Evolutionary conservation across 2,888 invertebrate species (phyloP), one percentile per base, ranked within the genome.

Genomic region (Cantharis nigra): DNA sequence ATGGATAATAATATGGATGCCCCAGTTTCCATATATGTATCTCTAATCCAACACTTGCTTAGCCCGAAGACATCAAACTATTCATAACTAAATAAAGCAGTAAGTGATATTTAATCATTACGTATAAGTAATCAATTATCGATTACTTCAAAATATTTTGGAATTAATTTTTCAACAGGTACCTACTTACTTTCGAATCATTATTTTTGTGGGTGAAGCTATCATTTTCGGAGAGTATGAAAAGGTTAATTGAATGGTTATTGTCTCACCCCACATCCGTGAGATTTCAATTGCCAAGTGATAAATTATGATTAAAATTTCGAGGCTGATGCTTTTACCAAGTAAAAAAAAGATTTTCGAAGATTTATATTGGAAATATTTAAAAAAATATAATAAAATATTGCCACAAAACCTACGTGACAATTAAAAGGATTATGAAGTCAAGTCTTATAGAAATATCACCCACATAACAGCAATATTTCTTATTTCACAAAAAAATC

Each of bases 21-120:
- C 80, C 81, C 78, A 81, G 78, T 81, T 81, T 81, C 80, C 79
- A 78, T 79, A 81, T 81, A 79, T 71, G 80, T 77, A 75, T 73
- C 75, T 78, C 73, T 75, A 72, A 81, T 76, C 79, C 76, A 79
- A 80, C 78, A 79, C 75, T 79, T 33, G 79, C 69, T 79, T 77
- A 71, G 79, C 79, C 79, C 74, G 69, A 71, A 80, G 80, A 74
- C 76, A 78, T 33, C 76, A 26, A 71, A 79, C 33, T 70, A 74
- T 65, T 77, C 70, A 77, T 67, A 72, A 73, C 72, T 74, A 74
- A 71, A 77, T 74, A 71, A 65, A 71, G 20, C 76, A 63, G 26
- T 16, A 18, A 18, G 65, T 33, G 67, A 33, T 11, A 49, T 49
- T 49, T 49, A 49, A 49, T 49, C 49, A 49, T 49, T 49, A 49